Evolutionary conservation across 2,888 invertebrate species (phyloP).

Genomic region (Lathronympha strigana): DNA sequence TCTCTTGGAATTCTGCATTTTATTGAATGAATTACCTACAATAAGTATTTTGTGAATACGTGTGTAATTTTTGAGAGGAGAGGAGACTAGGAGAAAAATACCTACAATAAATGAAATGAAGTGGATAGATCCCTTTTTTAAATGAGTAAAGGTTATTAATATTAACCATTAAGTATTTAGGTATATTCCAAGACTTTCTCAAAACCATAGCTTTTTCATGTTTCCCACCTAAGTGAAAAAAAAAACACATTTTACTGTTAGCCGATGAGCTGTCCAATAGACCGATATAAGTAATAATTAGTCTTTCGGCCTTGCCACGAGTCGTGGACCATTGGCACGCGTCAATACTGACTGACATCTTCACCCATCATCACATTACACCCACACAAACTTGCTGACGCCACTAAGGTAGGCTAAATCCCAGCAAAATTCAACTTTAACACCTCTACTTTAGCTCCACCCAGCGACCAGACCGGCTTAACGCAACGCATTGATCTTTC

Average conservation of each 20-base stretch:
- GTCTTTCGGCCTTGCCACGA: slow-evolving; percentile 65
- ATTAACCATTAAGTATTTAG: too few species aligned
- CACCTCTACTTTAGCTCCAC: slow-evolving; percentile 36
- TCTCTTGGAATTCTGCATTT: too few species aligned
- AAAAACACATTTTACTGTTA: slow-evolving; percentile 31
- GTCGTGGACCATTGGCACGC: slow-evolving; percentile 72
- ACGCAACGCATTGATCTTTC: slow-evolving; percentile 41
- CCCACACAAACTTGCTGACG: slow-evolving; percentile 55
- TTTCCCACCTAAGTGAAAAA: slow-evolving; percentile 28
- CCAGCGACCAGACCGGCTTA: background rate
- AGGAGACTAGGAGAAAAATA: too few species aligned
- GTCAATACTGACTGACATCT: slow-evolving; percentile 81
- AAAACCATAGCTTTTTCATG: slow-evolving; percentile 18
- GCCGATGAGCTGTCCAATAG: slow-evolving; percentile 44
- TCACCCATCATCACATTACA: slow-evolving; percentile 77
- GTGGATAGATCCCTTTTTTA: too few species aligned
- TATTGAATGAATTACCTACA: too few species aligned
- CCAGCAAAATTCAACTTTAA: slow-evolving; percentile 54
- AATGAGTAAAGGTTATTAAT: too few species aligned
- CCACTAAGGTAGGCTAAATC: slow-evolving; percentile 19
- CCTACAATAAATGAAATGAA: too few species aligned
- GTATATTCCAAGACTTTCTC: background rate
- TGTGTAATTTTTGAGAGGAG: too few species aligned
- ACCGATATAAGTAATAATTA: slow-evolving; percentile 73
- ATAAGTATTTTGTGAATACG: too few species aligned